These are phyloP conservation scores for Boloria euphrosyne DNA, from an alignment of 2,888 invertebrate species.

Conservation along the genomic window DNA sequence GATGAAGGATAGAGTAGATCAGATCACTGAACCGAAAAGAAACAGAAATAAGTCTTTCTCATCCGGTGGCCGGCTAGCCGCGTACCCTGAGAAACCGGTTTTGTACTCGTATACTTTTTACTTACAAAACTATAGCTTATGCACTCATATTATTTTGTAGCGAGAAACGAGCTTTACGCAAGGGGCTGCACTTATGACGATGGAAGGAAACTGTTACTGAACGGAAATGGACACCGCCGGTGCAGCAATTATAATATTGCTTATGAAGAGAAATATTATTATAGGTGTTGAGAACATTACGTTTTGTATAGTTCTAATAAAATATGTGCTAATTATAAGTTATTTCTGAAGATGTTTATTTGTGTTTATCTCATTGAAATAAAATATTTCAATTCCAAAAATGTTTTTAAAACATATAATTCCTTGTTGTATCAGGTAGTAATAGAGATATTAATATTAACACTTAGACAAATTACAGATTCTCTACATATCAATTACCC, in stretches of 20 bases:
- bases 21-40: constrained; percentile 78
- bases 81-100: constrained; percentile 62
- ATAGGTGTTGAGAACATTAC: constrained; percentile 6
- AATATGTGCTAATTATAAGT: no score
- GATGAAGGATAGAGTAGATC: constrained; percentile 58
- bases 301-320: no score
- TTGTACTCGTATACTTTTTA: constrained; percentile 65
- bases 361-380: no score
- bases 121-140: constrained; percentile 69
- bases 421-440: no score
- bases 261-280: constrained; percentile 32
- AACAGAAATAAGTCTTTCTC: constrained; percentile 68
- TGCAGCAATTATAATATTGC: constrained; percentile 51
- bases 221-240: constrained; percentile 69
- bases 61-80: constrained; percentile 56
- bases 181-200: constrained; percentile 51
- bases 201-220: constrained; percentile 74
- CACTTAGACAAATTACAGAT: no score
- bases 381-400: no score
- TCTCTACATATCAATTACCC: no score
- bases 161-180: constrained; percentile 58
- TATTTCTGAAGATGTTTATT: no score
- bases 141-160: constrained; percentile 63
- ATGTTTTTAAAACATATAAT: no score
- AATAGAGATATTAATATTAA: no score